Base-by-base conservation (phyloP, 2,113 vertebrate species). In the Sciurus niger region DNA sequence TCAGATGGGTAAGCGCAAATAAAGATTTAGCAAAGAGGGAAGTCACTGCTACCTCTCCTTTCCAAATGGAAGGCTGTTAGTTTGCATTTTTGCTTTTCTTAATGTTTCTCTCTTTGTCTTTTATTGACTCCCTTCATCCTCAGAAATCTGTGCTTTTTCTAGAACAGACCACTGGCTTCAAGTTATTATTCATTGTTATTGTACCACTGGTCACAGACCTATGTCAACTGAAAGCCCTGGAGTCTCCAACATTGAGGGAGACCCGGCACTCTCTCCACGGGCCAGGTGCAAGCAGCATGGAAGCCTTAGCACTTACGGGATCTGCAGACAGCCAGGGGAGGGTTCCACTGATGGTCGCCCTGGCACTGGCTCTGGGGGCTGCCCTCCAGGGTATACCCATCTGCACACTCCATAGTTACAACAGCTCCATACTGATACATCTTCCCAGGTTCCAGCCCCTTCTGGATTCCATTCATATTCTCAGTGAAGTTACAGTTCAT, bases 241-340 rank as follows among this genome's bases (percentile, higher is more conserved):
- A 40, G 34, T 77, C 16, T 68, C 58, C 37, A 46, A 65, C 12
- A 34, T 1, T 13, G 72, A 88, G 46, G 13, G 18, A n/a, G 30
- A 68, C 16, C 1, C 17, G 0, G 60, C 3, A 51, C 68, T 25
- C 80, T 60, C 14, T 63, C 37, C 73, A 55, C 2, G 65, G 58
- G 48, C 34, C n/a, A 34, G 78, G 17, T n/a, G 9, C 3, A 63
- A 84, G 67, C 4, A 2, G 37, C 13, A 10, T 4, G 18, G 46
- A 80, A 10, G 58, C 4, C 12, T 34, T 30, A 32, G 34, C 20
- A 96, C 98, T 96, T 92, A 99, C 98, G 94, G 10, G 98, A 96
- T 97, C 96, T 98, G 77, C 98, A 99, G 63, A 94, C 89, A 0
- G 98, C 98, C 43, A 99, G 95, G 0, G 98, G 98, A 37, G 98